Evolutionary conservation across 2,888 invertebrate genomes (phyloP).

Genomic region (Oegoconia quadripuncta): DNA sequence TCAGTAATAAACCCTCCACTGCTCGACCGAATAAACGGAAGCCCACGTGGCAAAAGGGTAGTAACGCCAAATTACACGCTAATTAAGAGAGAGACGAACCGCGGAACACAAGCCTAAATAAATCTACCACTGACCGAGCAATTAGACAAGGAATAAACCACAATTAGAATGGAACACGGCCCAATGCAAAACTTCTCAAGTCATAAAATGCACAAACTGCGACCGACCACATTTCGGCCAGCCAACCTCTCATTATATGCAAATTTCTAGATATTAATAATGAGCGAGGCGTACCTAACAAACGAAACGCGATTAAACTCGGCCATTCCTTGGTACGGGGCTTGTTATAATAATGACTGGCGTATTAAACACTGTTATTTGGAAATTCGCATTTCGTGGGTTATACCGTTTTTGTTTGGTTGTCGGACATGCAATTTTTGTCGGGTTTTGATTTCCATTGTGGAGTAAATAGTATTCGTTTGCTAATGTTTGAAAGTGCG

Average conservation of each 20-base stretch:
- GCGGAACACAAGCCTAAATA: conserved; percentile 4
- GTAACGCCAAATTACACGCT: neutral
- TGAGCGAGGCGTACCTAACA: conserved; percentile 39
- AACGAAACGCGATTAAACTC: conserved; percentile 33
- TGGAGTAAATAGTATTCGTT: neutral
- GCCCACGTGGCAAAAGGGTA: neutral
- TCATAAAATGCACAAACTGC: conserved; percentile 34
- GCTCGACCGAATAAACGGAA: neutral
- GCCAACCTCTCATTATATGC: conserved; percentile 47
- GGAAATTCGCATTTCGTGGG: conserved; percentile 46
- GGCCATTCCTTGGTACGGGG: conserved; percentile 28
- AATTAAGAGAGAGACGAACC: neutral
- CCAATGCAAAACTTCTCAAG: conserved; percentile 10
- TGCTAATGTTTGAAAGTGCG: neutral
- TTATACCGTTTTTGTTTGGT: conserved; percentile 30
- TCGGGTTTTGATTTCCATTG: neutral
- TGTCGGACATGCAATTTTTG: conserved; percentile 51
- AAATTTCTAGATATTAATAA: conserved; percentile 52
- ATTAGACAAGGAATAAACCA: conserved; percentile 32
- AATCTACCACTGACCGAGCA: conserved; percentile 24
- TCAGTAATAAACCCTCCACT: too few relatives aligned
- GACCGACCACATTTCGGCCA: conserved; percentile 35
- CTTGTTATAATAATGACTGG: conserved; percentile 49
- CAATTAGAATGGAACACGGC: conserved; percentile 22
- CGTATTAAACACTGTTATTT: conserved; percentile 54